Evolutionary conservation across 2,888 invertebrate species (phyloP).

Genomic region (Allophyes oxyacanthae): DNA sequence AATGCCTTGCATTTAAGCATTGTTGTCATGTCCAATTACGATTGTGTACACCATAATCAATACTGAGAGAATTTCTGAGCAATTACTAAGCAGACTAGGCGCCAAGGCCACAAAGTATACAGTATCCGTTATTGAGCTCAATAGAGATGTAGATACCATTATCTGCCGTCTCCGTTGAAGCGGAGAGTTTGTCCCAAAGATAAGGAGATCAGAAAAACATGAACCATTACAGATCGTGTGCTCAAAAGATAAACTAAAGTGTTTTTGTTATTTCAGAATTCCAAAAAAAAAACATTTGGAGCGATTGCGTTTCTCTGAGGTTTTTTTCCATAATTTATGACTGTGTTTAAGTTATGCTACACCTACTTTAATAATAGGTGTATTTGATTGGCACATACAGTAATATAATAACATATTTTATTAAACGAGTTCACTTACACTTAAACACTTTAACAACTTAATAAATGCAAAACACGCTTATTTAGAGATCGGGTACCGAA

Average conservation of each 20-base stretch:
- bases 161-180: conserved; percentile 58
- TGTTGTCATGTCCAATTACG: conserved; percentile 34
- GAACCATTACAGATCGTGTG: conserved; percentile 63
- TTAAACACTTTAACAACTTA: conserved; percentile 33
- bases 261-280: conserved; percentile 65
- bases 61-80: conserved; percentile 38
- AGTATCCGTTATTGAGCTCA: conserved; percentile 64
- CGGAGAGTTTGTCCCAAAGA: conserved; percentile 63
- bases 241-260: conserved; percentile 63
- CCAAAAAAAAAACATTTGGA: conserved; percentile 43
- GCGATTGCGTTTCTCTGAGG: conserved; percentile 37
- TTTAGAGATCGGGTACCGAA: conserved; percentile 12
- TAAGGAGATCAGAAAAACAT: conserved; percentile 69
- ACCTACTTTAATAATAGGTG: conserved; percentile 26
- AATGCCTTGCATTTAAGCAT: conserved; percentile 30
- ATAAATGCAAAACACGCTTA: conserved; percentile 20
- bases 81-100: conserved; percentile 52
- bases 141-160: conserved; percentile 68
- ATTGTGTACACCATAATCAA: conserved; percentile 28
- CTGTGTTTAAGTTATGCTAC: conserved; percentile 6
- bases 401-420: conserved; percentile 41
- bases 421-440: conserved; percentile 38
- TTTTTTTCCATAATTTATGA: conserved; percentile 35
- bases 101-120: conserved; percentile 57
- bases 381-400: conserved; percentile 32